A percentile compares a stretch with the other conserved stretches of the same genome.
phyloP scores from a whole-genome alignment of 1,140 invertebrate genomes.

The Gerris buenoi region DNA sequence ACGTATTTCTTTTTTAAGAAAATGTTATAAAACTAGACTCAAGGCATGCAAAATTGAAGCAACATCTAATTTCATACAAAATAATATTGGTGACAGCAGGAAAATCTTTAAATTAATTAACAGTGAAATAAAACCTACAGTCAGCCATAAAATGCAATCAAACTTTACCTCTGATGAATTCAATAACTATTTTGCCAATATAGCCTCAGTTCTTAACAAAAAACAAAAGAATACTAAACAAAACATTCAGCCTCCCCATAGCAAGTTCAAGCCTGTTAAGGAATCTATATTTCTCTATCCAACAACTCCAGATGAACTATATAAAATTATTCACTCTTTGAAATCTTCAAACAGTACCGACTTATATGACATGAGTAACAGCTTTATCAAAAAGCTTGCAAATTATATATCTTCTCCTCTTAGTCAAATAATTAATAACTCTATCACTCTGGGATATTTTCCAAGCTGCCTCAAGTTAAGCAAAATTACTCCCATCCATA shows the following conservation, averaged over 20 bases:
- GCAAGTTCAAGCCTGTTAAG: not conserved
- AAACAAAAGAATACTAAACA: not conserved
- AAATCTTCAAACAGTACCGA: slow-evolving; percentile 13
- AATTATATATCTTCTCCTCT: slow-evolving; percentile 5
- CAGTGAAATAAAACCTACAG: not conserved
- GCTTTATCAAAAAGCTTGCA: slow-evolving; percentile 17
- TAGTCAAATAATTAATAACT: slow-evolving; percentile 12
- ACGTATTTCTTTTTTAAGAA: not conserved
- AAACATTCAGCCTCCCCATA: not conserved
- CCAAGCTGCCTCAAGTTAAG: slow-evolving; percentile 26
- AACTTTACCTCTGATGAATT: not conserved
- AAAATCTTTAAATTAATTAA: not conserved
- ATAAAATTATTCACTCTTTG: not conserved
- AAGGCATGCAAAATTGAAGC: not conserved
- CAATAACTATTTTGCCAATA: not conserved
- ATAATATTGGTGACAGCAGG: not conserved
- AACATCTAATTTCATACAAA: not conserved
- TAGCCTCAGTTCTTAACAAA: not conserved
- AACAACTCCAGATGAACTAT: not conserved
- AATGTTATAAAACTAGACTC: not conserved
- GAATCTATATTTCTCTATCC: not conserved
- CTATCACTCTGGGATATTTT: slow-evolving; percentile 8
- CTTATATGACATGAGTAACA: slow-evolving; percentile 17
- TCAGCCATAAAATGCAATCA: not conserved
- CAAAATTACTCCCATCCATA: slow-evolving; percentile 25